Conservation (phyloP, 1,140 invertebrate genomes). For the Drosophila aff. region DNA sequence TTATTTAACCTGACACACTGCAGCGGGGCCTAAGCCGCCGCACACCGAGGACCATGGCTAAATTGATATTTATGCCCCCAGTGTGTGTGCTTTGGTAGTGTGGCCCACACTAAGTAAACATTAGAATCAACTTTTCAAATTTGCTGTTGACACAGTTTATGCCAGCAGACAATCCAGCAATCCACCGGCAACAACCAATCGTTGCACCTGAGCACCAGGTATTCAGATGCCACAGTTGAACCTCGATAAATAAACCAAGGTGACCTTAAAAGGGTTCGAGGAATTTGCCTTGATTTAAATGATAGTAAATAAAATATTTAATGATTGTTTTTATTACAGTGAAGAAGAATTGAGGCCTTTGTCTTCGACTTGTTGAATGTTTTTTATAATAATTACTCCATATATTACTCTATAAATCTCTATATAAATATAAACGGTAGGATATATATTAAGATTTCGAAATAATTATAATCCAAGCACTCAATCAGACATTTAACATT, state of each 20-base stretch:
- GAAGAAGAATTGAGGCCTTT: not conserved
- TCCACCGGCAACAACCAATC: conserved; percentile 27
- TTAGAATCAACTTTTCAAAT: conserved; percentile 79
- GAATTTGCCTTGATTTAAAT: not conserved
- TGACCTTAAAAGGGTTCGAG: not conserved
- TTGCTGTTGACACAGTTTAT: conserved; percentile 79
- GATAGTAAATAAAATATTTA: not conserved
- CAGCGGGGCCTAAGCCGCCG: conserved; percentile 21
- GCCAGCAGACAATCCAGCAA: conserved; percentile 24
- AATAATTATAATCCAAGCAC: not conserved
- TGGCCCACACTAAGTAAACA: conserved; percentile 68
- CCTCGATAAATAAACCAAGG: not conserved
- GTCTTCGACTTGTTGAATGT: not conserved
- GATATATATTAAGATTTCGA: too few species aligned
- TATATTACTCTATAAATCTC: too few species aligned
- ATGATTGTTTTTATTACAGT: not conserved
- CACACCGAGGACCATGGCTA: conserved; percentile 58
- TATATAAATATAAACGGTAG: too few species aligned
- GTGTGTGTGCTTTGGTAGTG: conserved; percentile 21
- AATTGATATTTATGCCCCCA: conserved; percentile 53
- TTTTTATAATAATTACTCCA: too few species aligned
- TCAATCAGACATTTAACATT: not conserved
- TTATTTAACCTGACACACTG: conserved; percentile 65
- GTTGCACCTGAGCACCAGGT: conserved; percentile 61
- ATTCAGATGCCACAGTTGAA: conserved; percentile 11